These are phyloP conservation scores for Euwallacea similis DNA, from an alignment of 1,140 invertebrate genomes.

Conservation along the genomic window DNA sequence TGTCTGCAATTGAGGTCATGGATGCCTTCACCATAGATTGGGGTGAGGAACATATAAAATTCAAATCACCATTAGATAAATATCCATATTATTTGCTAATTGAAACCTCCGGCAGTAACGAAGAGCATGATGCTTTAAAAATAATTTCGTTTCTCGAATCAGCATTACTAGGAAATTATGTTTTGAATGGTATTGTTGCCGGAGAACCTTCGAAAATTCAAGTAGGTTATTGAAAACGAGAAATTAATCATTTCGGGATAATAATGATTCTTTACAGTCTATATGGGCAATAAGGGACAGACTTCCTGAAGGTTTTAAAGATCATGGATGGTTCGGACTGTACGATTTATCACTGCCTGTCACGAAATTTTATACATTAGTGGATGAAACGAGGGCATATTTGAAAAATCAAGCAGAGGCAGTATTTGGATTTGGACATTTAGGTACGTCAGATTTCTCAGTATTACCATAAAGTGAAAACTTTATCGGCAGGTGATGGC, in stretches of 20 bases:
- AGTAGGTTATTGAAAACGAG: neutral
- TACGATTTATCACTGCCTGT: slow-evolving; percentile 93
- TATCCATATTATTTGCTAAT: slow-evolving; percentile 88
- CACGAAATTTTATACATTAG: slow-evolving; percentile 77
- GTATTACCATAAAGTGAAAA: slow-evolving; percentile 6
- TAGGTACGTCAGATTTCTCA: slow-evolving; percentile 65
- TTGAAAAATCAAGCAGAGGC: slow-evolving; percentile 60
- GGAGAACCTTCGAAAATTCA: slow-evolving; percentile 73
- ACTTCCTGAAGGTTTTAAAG: slow-evolving; percentile 75
- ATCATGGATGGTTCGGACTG: slow-evolving; percentile 89
- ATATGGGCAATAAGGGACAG: slow-evolving; percentile 86
- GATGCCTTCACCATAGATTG: slow-evolving; percentile 69
- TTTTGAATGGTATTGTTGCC: slow-evolving; percentile 82
- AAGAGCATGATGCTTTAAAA: slow-evolving; percentile 84
- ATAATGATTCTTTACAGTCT: slow-evolving; percentile 56
- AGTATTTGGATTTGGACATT: slow-evolving; percentile 88
- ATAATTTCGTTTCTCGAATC: slow-evolving; percentile 75
- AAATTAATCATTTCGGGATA: neutral
- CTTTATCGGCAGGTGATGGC: slow-evolving; percentile 68
- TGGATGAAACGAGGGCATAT: slow-evolving; percentile 69
- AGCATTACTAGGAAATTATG: slow-evolving; percentile 68
- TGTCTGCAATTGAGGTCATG: slow-evolving; percentile 93
- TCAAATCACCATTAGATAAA: slow-evolving; percentile 62
- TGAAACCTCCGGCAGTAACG: slow-evolving; percentile 86
- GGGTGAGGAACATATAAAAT: slow-evolving; percentile 63